Evolutionary conservation across 2,888 invertebrate genomes (phyloP).

Genomic region (Eilema caniola): DNA sequence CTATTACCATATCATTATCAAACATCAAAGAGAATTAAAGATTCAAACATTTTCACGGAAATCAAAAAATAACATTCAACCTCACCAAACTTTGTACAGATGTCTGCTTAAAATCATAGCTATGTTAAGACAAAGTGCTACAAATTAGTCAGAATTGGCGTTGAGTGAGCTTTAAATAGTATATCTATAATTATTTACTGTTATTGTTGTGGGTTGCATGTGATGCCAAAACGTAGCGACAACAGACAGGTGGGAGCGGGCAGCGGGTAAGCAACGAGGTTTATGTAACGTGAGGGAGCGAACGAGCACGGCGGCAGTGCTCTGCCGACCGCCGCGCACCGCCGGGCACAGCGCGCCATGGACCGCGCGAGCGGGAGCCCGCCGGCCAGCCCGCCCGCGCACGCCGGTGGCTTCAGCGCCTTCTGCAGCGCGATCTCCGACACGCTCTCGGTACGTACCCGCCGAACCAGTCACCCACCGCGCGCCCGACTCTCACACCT

Average conservation of each 20-base stretch:
- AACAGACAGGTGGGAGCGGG: slow-evolving; percentile 83
- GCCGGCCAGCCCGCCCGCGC: slow-evolving; percentile 68
- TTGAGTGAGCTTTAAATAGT: slow-evolving; percentile 75
- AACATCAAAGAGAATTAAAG: slow-evolving; percentile 10
- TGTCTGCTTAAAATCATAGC: slow-evolving; percentile 48
- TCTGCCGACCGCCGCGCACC: slow-evolving; percentile 64
- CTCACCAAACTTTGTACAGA: slow-evolving; percentile 24
- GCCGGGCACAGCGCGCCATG: slow-evolving; percentile 71
- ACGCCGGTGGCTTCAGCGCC: slow-evolving; percentile 79
- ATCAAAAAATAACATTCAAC: slow-evolving; percentile 31
- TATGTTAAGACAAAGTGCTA: slow-evolving; percentile 62
- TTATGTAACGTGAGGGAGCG: slow-evolving; percentile 79
- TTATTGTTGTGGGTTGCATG: slow-evolving; percentile 82
- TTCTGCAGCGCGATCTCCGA: slow-evolving; percentile 85
- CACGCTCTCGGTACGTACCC: slow-evolving; percentile 82
- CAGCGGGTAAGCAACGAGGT: slow-evolving; percentile 68
- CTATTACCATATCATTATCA: slow-evolving; percentile 3
- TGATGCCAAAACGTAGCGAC: slow-evolving; percentile 82
- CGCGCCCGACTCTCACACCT: slow-evolving; percentile 43
- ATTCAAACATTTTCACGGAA: slow-evolving; percentile 23
- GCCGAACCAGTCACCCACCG: slow-evolving; percentile 41
- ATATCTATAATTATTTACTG: slow-evolving; percentile 83
- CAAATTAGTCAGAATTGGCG: slow-evolving; percentile 69
- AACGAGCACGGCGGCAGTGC: slow-evolving; percentile 73
- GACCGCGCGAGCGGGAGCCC: slow-evolving; percentile 74